Evolutionary conservation across 53 echinoderm and acorn worm genomes (phyloP).

Genomic region (Paracentrotus lividus): DNA sequence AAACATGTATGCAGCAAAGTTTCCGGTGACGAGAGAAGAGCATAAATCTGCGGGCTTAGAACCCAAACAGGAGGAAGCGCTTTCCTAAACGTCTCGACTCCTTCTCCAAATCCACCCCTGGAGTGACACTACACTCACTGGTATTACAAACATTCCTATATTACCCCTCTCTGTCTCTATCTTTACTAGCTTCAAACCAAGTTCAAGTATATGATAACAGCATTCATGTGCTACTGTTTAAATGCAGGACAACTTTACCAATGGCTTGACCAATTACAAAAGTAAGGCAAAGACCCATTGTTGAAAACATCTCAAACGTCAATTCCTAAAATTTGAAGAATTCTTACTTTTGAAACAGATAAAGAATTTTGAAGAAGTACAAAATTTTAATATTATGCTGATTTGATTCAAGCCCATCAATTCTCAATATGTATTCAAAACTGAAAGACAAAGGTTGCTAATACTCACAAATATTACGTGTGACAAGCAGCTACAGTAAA

Average conservation of each 20-base stretch:
- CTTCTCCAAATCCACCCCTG: constrained; percentile 25
- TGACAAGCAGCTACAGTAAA: not conserved
- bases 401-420: not conserved
- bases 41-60: constrained; percentile 46
- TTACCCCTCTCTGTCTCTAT: constrained; percentile 4
- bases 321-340: not conserved
- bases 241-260: not conserved
- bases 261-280: no score
- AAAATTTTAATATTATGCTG: not conserved
- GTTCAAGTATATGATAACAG: not conserved
- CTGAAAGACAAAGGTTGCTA: no score
- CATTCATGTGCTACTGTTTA: not conserved
- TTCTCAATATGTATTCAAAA: no score
- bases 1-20: constrained; percentile 61
- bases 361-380: not conserved
- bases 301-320: not conserved
- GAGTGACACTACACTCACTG: not conserved
- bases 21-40: constrained; percentile 61
- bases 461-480: no score
- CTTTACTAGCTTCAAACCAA: not conserved
- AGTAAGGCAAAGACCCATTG: no score
- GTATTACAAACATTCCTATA: constrained; percentile 10
- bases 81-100: constrained; percentile 15
- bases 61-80: constrained; percentile 52
- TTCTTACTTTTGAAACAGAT: not conserved